These are phyloP conservation scores for Pao palembangensis DNA, from an alignment of 2,113 vertebrate genomes.

Conservation along the genomic window DNA sequence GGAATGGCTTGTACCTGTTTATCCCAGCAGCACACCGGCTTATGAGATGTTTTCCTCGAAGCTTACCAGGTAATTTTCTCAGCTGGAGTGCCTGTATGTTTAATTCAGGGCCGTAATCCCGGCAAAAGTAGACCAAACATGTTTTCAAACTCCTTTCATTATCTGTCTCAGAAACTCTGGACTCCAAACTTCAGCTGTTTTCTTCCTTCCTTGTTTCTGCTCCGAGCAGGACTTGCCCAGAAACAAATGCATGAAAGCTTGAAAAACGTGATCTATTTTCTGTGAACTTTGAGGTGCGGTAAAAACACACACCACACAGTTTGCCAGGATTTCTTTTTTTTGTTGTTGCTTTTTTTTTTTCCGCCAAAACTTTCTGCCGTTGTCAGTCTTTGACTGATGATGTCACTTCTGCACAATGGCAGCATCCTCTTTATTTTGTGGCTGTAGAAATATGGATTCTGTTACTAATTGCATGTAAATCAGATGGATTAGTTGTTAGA, in stretches of 20 bases:
- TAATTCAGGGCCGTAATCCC: conserved; percentile 69
- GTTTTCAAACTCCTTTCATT: conserved; percentile 38
- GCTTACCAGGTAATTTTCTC: conserved; percentile 71
- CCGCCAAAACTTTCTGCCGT: no score
- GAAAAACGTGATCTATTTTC: no score
- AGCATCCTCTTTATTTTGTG: neutral
- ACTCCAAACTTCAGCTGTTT: conserved; percentile 24
- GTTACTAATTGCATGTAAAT: neutral
- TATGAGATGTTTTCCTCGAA: conserved; percentile 72
- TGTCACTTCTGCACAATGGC: no score
- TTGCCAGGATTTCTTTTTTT: no score
- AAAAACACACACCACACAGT: no score
- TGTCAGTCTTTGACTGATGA: no score
- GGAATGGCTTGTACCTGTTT: conserved; percentile 76
- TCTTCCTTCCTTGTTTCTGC: neutral
- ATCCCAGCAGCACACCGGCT: conserved; percentile 69
- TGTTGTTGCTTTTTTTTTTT: no score
- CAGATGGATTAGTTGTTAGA: neutral
- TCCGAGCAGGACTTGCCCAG: no score
- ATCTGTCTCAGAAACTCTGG: conserved; percentile 20
- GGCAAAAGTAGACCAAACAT: conserved; percentile 64
- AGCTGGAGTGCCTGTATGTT: conserved; percentile 64
- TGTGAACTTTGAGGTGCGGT: no score
- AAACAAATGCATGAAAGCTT: no score
- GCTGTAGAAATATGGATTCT: neutral